Evolutionary conservation across 2,113 vertebrate genomes (phyloP), one percentile per base, ranked within the genome.

Genomic region (Dolichotis patagonum): DNA sequence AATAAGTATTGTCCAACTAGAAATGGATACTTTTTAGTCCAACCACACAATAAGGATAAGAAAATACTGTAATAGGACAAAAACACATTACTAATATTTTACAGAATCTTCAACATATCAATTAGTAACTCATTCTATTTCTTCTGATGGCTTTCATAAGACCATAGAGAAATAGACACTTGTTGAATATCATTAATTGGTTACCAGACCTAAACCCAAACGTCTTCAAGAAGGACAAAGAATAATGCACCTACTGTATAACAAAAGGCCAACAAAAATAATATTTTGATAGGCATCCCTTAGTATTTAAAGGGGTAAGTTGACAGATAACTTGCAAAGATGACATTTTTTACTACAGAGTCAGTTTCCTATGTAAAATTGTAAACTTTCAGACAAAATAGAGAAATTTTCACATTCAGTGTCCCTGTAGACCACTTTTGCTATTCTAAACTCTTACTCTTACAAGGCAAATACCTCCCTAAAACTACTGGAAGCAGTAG

Each of bases 51-150:
- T 19, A 88, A 71, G 7, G 14, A 38, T 65, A 28, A 88, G 62
- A 38, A 56, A 93, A 91, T 54, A 30, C 1, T 30, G 46, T 30
- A 80, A 60, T 8, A 30, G 43, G 22, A 85, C 83, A 86, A 83
- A 89, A 80, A 87, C 46, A 92, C 5, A 38, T 90, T 32, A 63
- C 1, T n/a, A 71, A 41, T 69, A 62, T 93, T 62, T 93, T 90
- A 96, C 2, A 92, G 71, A 82, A 63, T 67, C 81, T 95, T 94
- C 43, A 85, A 83, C 7, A 52, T 35, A 67, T 24, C 32, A 89
- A 71, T 71, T 91, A 91, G 30, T 93, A 95, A 96, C 60, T 93
- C 28, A 9, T 97, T 97, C 49, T 58, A 87, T 96, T 95, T 88
- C 28, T 85, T 88, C 67, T 56, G 43, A 71, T 62, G 19, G 10